Evolutionary conservation across 2,888 invertebrate species (phyloP).

Genomic region (Myathropa florea): DNA sequence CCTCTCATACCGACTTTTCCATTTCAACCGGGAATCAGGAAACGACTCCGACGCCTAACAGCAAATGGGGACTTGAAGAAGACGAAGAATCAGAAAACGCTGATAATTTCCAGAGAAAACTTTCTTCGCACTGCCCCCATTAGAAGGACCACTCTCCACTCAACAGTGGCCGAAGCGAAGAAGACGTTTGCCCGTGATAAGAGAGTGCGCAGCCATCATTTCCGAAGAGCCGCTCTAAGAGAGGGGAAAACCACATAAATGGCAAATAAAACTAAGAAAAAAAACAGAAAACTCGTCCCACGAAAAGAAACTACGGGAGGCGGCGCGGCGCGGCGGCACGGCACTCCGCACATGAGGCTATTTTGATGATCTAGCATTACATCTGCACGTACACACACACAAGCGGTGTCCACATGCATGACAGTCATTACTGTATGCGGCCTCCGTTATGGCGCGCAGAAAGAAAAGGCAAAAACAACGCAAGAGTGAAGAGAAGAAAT

Average conservation of each 20-base stretch:
- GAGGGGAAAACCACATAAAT: not conserved
- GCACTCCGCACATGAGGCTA: constrained; percentile 5
- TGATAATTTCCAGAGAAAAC: not conserved
- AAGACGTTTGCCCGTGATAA: not conserved
- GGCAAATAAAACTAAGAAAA: not conserved
- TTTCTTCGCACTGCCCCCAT: not conserved
- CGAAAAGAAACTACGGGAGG: constrained; percentile 1
- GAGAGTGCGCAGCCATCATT: not conserved
- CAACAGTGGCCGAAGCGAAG: too few relatives aligned
- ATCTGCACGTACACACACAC: not conserved
- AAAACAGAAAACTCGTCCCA: too few relatives aligned
- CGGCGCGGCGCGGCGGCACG: too few relatives aligned
- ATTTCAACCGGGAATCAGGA: not conserved
- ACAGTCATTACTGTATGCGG: constrained; percentile 20
- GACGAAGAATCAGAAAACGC: too few relatives aligned
- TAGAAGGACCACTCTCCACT: not conserved
- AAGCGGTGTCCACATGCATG: not conserved
- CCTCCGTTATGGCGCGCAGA: not conserved
- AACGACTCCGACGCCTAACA: too few relatives aligned
- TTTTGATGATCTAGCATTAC: constrained; percentile 56
- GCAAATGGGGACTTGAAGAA: too few relatives aligned
- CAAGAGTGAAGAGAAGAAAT: constrained; percentile 19
- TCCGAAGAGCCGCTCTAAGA: not conserved
- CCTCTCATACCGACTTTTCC: too few relatives aligned
- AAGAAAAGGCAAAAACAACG: not conserved